Evolutionary conservation across 2,888 invertebrate genomes (phyloP), one percentile per base, ranked within the genome.

Genomic region (Ochropleura leucogaster): DNA sequence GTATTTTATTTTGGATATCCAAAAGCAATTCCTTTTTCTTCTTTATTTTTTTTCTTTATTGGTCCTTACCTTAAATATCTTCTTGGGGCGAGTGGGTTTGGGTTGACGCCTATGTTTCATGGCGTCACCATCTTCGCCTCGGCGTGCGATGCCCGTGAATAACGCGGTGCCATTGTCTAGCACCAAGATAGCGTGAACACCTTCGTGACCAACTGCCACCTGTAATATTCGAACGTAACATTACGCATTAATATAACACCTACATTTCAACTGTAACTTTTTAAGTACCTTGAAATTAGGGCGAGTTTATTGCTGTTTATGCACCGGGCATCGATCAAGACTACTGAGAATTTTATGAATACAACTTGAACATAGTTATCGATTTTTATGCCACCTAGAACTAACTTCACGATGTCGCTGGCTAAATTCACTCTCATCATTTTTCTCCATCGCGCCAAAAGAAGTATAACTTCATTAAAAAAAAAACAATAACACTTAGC

Each of bases 111-210:
- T 97, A 73, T 98, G 97, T 92, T 97, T 98, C 67, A 95, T 98
- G 80, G 97, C 97, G 90, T 99, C 99, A 0, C 99, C 99, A 93
- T 99, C 99, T 95, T 99, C 99, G 46, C 99, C 99, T 6, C 99
- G 97, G 0, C 98, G 97, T 0, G 99, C 98, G 10, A 98, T 98
- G 12, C 99, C 99, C 85, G 97, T 97, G 85, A 97, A 96, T 59
- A 98, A 98, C 0, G 99, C 99, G 1, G 98, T 97, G 1, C 99
- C 99, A 91, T 99, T 99, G 89, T 99, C 99, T 57, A 99, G 97
- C n/a, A 99, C 97, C 49, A 99, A 94, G 69, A 99, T 96, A 0
- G 98, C 99, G 93, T 99, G 99, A 68, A 98, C 97, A 1, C 99
- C 99, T 91, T 99, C 99, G 90, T 99, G 99, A 0, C 99, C 99